These are phyloP conservation scores for Thalassoma bifasciatum DNA, from an alignment of 2,113 vertebrate species.

Conservation along the genomic window DNA sequence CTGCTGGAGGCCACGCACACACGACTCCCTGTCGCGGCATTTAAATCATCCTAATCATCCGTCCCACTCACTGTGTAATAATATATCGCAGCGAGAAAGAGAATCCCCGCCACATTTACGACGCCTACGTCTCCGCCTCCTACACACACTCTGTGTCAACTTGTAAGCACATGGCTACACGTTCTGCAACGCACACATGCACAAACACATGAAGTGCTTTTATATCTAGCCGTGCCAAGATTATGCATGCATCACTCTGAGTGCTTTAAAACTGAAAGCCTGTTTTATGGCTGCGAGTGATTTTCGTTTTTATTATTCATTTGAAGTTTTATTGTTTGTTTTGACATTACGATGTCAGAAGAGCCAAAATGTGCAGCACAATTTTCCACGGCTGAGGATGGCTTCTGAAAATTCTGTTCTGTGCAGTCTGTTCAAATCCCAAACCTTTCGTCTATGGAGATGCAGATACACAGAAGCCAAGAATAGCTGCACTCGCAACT, in stretches of 20 bases:
- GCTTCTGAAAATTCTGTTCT: not conserved
- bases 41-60: constrained; percentile 73
- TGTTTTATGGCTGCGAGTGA: not conserved
- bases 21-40: constrained; percentile 49
- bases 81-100: constrained; percentile 51
- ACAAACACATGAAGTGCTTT: not conserved
- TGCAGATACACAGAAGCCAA: no score
- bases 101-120: constrained; percentile 47
- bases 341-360: not conserved
- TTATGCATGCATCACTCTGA: constrained; percentile 1
- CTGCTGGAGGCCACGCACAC: constrained; percentile 40
- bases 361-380: no score
- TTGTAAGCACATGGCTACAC: constrained; percentile 43
- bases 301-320: not conserved
- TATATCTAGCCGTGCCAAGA: not conserved
- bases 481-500: no score
- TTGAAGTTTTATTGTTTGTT: not conserved
- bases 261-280: not conserved
- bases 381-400: no score
- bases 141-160: constrained; percentile 45
- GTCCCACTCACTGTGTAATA: constrained; percentile 70
- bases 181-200: not conserved
- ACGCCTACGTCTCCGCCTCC: constrained; percentile 48
- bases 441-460: no score
- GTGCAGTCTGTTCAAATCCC: not conserved